phyloP scores from a whole-genome alignment of 1,140 invertebrate genomes.

The Aphis craccivora region DNA sequence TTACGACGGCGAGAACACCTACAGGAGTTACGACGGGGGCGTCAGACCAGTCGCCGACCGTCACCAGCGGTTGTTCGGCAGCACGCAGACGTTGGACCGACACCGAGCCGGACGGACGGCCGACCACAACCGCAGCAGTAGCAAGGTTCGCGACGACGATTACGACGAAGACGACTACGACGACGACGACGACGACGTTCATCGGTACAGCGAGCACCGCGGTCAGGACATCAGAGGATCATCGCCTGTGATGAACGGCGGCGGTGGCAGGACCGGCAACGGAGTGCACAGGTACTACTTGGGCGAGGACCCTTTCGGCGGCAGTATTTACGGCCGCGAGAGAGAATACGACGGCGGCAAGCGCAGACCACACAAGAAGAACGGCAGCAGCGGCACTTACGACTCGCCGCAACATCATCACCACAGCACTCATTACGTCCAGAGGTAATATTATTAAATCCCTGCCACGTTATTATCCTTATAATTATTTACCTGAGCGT shows the following conservation, averaged over 20 bases:
- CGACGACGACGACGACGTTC: neutral
- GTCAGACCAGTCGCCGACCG: conserved; percentile 4
- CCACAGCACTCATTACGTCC: conserved; percentile 42
- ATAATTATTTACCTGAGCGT: neutral
- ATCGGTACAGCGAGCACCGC: neutral
- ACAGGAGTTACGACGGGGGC: conserved; percentile 59
- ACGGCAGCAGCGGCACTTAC: neutral
- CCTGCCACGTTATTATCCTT: neutral
- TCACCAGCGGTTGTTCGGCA: conserved; percentile 59
- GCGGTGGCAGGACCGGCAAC: conserved; percentile 56
- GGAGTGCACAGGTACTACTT: conserved; percentile 77
- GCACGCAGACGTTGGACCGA: conserved; percentile 61
- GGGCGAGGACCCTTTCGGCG: conserved; percentile 82
- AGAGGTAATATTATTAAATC: conserved; percentile 27
- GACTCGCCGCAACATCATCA: neutral
- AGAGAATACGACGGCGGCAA: conserved; percentile 75
- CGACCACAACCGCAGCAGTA: neutral
- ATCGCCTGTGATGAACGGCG: conserved; percentile 35
- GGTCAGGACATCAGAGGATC: neutral
- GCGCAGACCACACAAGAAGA: conserved; percentile 26
- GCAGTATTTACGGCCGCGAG: conserved; percentile 80
- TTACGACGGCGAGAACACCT: conserved; percentile 60
- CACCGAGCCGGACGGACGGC: conserved; percentile 60
- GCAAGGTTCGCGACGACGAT: neutral
- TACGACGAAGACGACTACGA: neutral